Evolutionary conservation across 2,797 vertebrate species (phyloP).

Genomic region (Poecile montanus): DNA sequence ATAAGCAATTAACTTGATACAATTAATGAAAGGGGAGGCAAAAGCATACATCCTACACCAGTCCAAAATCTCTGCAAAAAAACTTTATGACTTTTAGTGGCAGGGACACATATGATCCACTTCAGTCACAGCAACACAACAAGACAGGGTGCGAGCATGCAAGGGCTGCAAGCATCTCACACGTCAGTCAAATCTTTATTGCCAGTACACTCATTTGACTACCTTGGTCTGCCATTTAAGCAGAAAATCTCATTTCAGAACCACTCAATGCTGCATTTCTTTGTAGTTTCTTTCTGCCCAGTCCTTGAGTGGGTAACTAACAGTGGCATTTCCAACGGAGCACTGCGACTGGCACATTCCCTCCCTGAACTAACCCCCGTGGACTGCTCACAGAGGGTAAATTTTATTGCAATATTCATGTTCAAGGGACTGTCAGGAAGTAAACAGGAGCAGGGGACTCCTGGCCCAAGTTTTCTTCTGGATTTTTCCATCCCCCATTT

Average conservation of each 20-base stretch:
- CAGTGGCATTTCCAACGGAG: not conserved
- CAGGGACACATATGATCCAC: accelerated
- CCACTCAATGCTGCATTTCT: not conserved
- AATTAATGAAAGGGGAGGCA: not conserved
- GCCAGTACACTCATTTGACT: not conserved
- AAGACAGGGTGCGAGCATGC: accelerated
- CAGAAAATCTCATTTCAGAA: not conserved
- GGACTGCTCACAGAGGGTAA: not conserved
- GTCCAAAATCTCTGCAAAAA: not conserved
- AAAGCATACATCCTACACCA: not conserved
- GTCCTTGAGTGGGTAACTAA: not conserved
- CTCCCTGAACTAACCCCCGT: not conserved
- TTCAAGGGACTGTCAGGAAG: not conserved
- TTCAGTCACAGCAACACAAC: not conserved
- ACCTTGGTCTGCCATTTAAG: not conserved
- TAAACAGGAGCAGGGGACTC: not conserved
- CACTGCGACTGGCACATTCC: not conserved
- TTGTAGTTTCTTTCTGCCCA: not conserved
- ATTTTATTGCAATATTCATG: not conserved
- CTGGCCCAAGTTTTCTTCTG: not conserved
- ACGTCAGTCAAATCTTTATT: not conserved
- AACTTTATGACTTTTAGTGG: not conserved
- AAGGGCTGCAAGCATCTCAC: accelerated
- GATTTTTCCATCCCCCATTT: not conserved
- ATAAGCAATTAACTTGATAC: not conserved